Percentiles rank a stretch among this genome's conserved stretches.
Evolutionary conservation across 2,797 vertebrate species (phyloP).

Genomic region (Scolopax rusticola): DNA sequence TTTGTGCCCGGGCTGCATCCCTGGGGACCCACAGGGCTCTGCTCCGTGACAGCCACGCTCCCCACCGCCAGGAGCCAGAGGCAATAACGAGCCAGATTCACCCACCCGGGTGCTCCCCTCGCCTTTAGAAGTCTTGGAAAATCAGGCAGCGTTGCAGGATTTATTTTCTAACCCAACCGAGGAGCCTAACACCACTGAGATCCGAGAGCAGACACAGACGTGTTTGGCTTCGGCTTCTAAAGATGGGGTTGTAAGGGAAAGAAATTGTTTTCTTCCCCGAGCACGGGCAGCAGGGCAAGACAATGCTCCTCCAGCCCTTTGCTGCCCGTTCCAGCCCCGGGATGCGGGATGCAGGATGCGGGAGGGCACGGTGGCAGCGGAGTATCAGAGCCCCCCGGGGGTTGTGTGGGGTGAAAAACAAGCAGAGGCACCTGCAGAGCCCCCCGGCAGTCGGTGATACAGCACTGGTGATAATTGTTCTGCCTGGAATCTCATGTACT

Average conservation of each 20-base stretch:
- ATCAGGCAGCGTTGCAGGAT: background rate
- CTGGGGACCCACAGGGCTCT: background rate
- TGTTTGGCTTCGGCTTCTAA: background rate
- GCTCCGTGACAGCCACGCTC: background rate
- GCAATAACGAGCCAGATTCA: accelerated
- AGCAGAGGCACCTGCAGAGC: background rate
- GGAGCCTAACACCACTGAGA: background rate
- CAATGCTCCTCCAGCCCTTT: background rate
- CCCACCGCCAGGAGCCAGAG: background rate
- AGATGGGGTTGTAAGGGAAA: accelerated
- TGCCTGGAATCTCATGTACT: slow-evolving; percentile 29
- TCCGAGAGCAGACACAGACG: background rate
- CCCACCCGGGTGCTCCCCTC: background rate
- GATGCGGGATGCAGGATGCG: background rate
- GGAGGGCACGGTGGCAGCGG: background rate
- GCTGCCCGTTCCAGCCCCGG: accelerated
- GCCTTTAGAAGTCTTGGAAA: background rate
- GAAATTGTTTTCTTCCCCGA: background rate
- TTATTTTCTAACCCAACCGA: background rate
- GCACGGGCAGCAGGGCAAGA: background rate
- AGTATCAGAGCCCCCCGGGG: accelerated
- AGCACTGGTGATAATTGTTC: slow-evolving; percentile 21
- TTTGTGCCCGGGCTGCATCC: background rate
- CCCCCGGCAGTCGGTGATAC: background rate
- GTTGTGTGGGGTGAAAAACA: background rate